Conservation (phyloP, 2,888 invertebrate genomes). For the Nomada ferruginata region DNA sequence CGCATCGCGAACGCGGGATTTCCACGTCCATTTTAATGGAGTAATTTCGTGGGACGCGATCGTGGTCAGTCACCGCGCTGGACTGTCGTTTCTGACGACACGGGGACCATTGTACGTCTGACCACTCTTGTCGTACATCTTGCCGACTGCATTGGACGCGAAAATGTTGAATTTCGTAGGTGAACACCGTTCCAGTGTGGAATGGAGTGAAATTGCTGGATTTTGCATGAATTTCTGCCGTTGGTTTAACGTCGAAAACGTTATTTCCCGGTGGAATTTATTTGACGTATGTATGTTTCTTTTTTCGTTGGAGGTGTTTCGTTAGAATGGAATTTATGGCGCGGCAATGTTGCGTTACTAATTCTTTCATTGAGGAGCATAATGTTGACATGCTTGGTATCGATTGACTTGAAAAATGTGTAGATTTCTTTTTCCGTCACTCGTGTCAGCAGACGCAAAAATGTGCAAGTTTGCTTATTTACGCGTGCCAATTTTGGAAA, state of each 20-base stretch:
- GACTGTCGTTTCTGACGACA: constrained; percentile 10
- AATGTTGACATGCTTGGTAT: too few relatives aligned
- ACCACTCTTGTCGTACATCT: not conserved
- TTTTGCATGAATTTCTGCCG: not conserved
- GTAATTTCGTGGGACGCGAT: constrained; percentile 14
- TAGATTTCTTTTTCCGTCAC: too few relatives aligned
- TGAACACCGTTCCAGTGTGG: not conserved
- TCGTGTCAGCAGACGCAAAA: too few relatives aligned
- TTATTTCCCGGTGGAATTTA: too few relatives aligned
- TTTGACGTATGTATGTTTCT: too few relatives aligned
- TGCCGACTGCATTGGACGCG: not conserved
- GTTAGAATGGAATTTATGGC: too few relatives aligned
- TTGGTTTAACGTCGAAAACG: not conserved
- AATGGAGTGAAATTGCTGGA: not conserved
- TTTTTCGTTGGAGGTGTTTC: too few relatives aligned
- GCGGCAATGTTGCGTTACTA: too few relatives aligned
- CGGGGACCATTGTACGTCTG: not conserved
- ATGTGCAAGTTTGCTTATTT: too few relatives aligned
- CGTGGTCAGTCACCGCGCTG: not conserved
- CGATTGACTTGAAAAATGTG: too few relatives aligned
- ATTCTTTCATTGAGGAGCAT: too few relatives aligned
- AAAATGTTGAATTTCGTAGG: not conserved
- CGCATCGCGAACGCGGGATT: not conserved
- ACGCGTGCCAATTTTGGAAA: too few relatives aligned
- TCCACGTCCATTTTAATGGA: constrained; percentile 19